These are phyloP conservation scores for Andinoacara biseriatus DNA, from an alignment of 2,113 vertebrate species.

Conservation along the genomic window DNA sequence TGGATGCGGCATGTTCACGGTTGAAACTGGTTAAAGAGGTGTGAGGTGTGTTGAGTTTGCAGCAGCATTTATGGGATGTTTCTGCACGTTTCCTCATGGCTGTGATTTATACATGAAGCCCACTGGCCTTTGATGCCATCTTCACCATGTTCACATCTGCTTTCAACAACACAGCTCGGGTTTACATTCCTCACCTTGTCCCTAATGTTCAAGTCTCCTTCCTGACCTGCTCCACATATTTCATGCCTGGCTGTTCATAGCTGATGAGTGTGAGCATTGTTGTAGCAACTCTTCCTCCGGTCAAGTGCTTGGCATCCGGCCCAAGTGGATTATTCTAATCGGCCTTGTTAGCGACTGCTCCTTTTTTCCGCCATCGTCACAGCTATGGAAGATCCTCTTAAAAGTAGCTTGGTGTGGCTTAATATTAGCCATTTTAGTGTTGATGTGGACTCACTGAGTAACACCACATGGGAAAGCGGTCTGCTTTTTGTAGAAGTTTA, in stretches of 20 bases:
- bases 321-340: conserved; percentile 62
- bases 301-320: conserved; percentile 45
- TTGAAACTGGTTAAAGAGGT: conserved; percentile 6
- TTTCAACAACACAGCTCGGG: conserved; percentile 36
- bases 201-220: conserved; percentile 58
- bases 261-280: conserved; percentile 62
- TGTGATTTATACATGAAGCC: neutral
- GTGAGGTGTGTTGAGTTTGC: conserved; percentile 11
- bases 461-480: conserved; percentile 28
- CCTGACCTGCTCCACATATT: conserved; percentile 65
- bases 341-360: conserved; percentile 36
- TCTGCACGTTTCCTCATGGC: neutral
- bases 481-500: conserved; percentile 21
- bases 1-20: neutral
- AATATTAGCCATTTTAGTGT: conserved; percentile 7
- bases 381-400: conserved; percentile 24
- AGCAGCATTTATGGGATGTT: neutral
- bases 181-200: conserved; percentile 70
- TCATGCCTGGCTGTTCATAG: conserved; percentile 64
- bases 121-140: conserved; percentile 3
- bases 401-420: conserved; percentile 18
- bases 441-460: conserved; percentile 5
- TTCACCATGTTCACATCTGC: conserved; percentile 39
- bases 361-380: conserved; percentile 32
- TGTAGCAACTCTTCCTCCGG: conserved; percentile 63